phyloP scores from a whole-genome alignment of 2,113 vertebrate genomes.

The Cryptomyrus ogoouensis region DNA sequence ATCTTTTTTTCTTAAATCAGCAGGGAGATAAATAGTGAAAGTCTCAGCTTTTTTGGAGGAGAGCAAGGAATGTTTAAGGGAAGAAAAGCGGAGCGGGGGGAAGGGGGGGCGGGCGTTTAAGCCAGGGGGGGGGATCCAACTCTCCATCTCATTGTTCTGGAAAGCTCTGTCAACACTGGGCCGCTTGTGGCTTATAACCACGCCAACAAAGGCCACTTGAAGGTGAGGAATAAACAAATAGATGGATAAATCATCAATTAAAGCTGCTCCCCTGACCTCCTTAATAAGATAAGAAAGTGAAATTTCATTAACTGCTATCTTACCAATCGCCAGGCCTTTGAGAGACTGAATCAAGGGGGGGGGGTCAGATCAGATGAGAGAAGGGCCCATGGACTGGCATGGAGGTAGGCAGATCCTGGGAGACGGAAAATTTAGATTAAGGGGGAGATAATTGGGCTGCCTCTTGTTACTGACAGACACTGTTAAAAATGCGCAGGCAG shows the following conservation, averaged over 20 bases:
- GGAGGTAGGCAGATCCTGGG: slow-evolving; percentile 23
- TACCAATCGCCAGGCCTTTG: slow-evolving; percentile 16
- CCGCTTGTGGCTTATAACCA: slow-evolving; percentile 5
- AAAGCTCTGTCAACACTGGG: slow-evolving; percentile 16
- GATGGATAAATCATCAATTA: slow-evolving; percentile 19
- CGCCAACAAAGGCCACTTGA: slow-evolving; percentile 23
- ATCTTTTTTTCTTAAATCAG: not conserved
- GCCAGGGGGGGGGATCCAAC: not conserved
- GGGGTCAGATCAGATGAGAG: not conserved
- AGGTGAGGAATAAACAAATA: slow-evolving; percentile 9
- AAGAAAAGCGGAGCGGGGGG: not conserved
- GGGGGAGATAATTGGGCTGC: not conserved
- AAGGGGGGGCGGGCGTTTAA: not conserved
- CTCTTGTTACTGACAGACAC: not conserved
- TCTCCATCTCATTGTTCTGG: not conserved
- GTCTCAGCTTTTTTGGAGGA: not conserved
- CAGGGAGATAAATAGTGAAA: not conserved
- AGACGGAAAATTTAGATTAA: not conserved
- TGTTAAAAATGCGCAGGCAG: not conserved
- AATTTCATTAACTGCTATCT: slow-evolving; percentile 33
- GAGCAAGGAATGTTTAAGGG: not conserved
- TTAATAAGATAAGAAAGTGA: slow-evolving; percentile 26
- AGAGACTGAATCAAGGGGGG: not conserved
- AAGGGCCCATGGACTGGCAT: no score
- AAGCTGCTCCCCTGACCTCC: slow-evolving; percentile 25